Conservation (phyloP, 2,888 invertebrate species). For the Ormyrus labotus region DNA sequence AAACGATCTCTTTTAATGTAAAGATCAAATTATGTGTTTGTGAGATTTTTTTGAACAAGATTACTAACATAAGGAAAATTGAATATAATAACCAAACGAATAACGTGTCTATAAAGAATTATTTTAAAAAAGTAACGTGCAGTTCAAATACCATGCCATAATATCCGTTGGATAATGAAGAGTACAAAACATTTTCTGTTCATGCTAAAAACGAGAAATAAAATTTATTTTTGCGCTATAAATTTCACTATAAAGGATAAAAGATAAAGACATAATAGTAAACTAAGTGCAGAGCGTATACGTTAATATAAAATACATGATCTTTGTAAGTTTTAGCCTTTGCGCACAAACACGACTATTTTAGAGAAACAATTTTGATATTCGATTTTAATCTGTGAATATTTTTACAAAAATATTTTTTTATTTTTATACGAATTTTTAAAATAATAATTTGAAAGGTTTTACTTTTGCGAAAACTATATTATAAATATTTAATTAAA, state of each 20-base stretch:
- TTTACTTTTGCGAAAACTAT: slow-evolving; percentile 19
- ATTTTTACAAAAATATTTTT: slow-evolving; percentile 1
- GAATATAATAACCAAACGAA: slow-evolving; percentile 15
- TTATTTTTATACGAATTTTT: not conserved
- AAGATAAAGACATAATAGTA: slow-evolving; percentile 25
- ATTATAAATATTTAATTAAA: not conserved
- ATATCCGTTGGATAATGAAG: slow-evolving; percentile 41
- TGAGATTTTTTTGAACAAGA: slow-evolving; percentile 4
- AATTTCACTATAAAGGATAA: slow-evolving; percentile 21
- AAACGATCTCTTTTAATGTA: slow-evolving; percentile 21
- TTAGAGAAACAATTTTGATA: not conserved
- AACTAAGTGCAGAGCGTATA: slow-evolving; percentile 27
- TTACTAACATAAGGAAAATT: not conserved
- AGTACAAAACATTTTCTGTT: slow-evolving; percentile 47
- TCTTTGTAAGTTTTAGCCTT: not conserved
- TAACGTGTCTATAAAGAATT: not conserved
- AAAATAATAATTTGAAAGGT: not conserved
- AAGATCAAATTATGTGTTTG: slow-evolving; percentile 5
- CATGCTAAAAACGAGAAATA: slow-evolving; percentile 6
- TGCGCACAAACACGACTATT: slow-evolving; percentile 11
- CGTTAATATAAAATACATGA: not conserved
- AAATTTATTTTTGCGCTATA: slow-evolving; percentile 34
- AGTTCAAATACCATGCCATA: slow-evolving; percentile 17
- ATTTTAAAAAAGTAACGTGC: slow-evolving; percentile 4
- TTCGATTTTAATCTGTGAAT: slow-evolving; percentile 3